Percentiles rank a stretch among this genome's conserved stretches.
phyloP scores from a whole-genome alignment of 2,797 vertebrate species.

The Hippocampus kuda region DNA sequence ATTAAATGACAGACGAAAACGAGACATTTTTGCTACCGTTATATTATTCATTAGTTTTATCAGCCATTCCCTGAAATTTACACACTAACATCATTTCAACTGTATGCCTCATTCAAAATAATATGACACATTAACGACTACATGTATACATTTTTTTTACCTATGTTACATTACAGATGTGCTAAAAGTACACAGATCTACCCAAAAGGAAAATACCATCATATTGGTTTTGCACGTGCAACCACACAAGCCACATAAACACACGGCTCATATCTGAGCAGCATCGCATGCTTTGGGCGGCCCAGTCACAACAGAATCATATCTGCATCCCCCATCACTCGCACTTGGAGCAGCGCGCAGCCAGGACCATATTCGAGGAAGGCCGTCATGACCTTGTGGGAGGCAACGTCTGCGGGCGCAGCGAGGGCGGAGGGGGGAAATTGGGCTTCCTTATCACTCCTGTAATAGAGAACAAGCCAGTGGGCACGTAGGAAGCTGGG shows the following conservation, averaged over 20 bases:
- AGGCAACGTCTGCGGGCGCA: slow-evolving; percentile 9
- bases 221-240: not conserved
- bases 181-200: not conserved
- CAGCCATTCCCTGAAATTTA: no score
- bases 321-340: slow-evolving; percentile 51
- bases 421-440: slow-evolving; percentile 31
- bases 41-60: no score
- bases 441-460: slow-evolving; percentile 35
- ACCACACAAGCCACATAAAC: slow-evolving; percentile 11
- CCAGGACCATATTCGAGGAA: slow-evolving; percentile 19
- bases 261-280: slow-evolving; percentile 21
- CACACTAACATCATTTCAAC: no score
- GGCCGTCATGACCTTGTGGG: not conserved
- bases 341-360: slow-evolving; percentile 36
- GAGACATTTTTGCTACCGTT: no score
- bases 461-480: slow-evolving; percentile 13
- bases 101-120: no score
- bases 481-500: slow-evolving; percentile 39
- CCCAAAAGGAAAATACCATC: not conserved
- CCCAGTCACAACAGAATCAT: slow-evolving; percentile 50
- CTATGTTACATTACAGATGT: no score
- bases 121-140: no score
- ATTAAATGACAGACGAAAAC: no score
- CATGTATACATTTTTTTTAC: no score
- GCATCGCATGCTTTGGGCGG: slow-evolving; percentile 16